phyloP scores from a whole-genome alignment of 2,113 vertebrate genomes.

The Poecilia latipinna region DNA sequence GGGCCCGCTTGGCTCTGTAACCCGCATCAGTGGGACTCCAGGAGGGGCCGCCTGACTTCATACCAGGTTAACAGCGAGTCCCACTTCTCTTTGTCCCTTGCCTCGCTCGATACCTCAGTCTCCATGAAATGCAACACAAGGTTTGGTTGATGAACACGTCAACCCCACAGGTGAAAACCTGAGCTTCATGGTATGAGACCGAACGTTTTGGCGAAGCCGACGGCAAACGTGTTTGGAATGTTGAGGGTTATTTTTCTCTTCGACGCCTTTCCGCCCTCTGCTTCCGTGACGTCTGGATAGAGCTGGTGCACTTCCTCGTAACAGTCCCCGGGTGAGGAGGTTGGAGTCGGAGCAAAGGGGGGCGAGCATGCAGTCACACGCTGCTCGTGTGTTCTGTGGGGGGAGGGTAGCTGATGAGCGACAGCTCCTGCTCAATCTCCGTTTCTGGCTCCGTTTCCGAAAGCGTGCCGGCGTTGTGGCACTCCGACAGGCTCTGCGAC shows the following conservation, averaged over 20 bases:
- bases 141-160: not conserved
- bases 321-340: not conserved
- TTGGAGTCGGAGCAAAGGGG: not conserved
- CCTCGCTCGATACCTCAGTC: not conserved
- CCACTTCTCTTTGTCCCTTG: not conserved
- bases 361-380: slow-evolving; percentile 78
- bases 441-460: slow-evolving; percentile 84
- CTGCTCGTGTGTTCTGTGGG: slow-evolving; percentile 89
- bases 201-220: slow-evolving; percentile 17
- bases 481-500: slow-evolving; percentile 52
- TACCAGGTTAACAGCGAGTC: not conserved
- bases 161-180: not conserved
- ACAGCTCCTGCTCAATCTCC: slow-evolving; percentile 85
- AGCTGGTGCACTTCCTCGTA: slow-evolving; percentile 7
- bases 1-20: slow-evolving; percentile 16
- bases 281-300: not conserved
- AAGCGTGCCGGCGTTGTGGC: slow-evolving; percentile 44
- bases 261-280: not conserved
- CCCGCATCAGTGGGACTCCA: slow-evolving; percentile 32
- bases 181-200: slow-evolving; percentile 11
- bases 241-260: slow-evolving; percentile 19
- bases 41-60: slow-evolving; percentile 19
- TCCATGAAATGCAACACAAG: not conserved
- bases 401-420: slow-evolving; percentile 85
- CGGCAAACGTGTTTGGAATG: slow-evolving; percentile 13